Percentiles rank a stretch among this genome's conserved stretches.
Evolutionary conservation across 2,113 vertebrate species (phyloP).

Genomic region (Oenanthe melanoleuca): DNA sequence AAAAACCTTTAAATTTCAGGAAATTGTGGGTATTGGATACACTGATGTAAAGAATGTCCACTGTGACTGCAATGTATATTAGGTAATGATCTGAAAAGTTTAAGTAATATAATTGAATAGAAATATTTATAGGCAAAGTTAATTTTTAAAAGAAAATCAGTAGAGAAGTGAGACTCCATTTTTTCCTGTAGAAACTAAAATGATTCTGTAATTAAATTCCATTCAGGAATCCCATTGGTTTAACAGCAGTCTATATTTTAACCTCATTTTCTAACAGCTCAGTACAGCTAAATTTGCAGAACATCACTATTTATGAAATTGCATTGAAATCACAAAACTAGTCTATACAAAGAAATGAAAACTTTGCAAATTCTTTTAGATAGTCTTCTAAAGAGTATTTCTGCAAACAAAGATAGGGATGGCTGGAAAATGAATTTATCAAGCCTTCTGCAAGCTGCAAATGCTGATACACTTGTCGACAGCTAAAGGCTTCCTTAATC

Average conservation of each 20-base stretch:
- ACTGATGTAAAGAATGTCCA: not conserved
- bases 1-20: not conserved
- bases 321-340: not conserved
- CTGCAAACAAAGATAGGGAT: conserved; percentile 54
- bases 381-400: conserved; percentile 5
- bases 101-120: not conserved
- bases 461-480: conserved; percentile 14
- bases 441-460: conserved; percentile 39
- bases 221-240: not conserved
- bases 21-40: not conserved
- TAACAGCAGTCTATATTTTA: not conserved
- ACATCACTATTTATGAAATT: conserved; percentile 16
- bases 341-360: conserved; percentile 26
- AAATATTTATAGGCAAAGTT: not conserved
- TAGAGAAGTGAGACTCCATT: not conserved
- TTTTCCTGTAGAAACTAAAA: not conserved
- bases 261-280: not conserved
- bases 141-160: not conserved
- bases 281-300: conserved; percentile 19
- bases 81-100: not conserved
- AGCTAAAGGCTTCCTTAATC: conserved; percentile 41
- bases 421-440: conserved; percentile 41
- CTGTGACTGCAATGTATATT: not conserved
- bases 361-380: conserved; percentile 44
- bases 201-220: conserved; percentile 21